Evolutionary conservation across 2,888 invertebrate species (phyloP).

Genomic region (Eudasyphora cyanicolor): DNA sequence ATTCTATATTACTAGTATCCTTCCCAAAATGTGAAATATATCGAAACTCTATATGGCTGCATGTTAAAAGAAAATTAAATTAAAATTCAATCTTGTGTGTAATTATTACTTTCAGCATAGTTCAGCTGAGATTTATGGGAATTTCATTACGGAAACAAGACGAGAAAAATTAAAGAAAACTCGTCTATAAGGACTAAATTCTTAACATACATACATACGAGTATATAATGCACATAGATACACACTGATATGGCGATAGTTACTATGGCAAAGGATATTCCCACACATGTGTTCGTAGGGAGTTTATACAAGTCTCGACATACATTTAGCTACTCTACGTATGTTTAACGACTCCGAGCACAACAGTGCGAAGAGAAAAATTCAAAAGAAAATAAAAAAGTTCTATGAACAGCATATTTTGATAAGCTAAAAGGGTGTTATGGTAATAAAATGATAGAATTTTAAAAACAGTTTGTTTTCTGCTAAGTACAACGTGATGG

Average conservation of each 20-base stretch:
- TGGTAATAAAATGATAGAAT: not conserved
- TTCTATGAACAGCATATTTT: not conserved
- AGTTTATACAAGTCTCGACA: not conserved
- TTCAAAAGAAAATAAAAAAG: not conserved
- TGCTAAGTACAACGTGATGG: too few species aligned
- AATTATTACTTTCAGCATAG: constrained; percentile 77
- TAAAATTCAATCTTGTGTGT: constrained; percentile 79
- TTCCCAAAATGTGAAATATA: not conserved
- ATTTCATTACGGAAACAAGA: constrained; percentile 52
- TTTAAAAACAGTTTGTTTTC: too few species aligned
- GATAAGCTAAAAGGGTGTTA: not conserved
- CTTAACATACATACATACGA: not conserved
- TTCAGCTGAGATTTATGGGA: constrained; percentile 67
- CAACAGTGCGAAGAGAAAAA: not conserved
- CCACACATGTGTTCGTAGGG: not conserved
- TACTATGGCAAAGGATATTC: not conserved
- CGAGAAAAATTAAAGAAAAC: constrained; percentile 20
- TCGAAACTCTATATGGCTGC: constrained; percentile 25
- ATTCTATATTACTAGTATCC: too few species aligned
- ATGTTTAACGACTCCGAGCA: not conserved
- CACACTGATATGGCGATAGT: not conserved
- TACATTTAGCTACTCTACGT: not conserved
- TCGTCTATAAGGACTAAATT: not conserved
- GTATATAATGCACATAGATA: not conserved
- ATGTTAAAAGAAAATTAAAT: constrained; percentile 73